Conservation (phyloP, 2,888 invertebrate species). For the Fissipunctia ypsillon region DNA sequence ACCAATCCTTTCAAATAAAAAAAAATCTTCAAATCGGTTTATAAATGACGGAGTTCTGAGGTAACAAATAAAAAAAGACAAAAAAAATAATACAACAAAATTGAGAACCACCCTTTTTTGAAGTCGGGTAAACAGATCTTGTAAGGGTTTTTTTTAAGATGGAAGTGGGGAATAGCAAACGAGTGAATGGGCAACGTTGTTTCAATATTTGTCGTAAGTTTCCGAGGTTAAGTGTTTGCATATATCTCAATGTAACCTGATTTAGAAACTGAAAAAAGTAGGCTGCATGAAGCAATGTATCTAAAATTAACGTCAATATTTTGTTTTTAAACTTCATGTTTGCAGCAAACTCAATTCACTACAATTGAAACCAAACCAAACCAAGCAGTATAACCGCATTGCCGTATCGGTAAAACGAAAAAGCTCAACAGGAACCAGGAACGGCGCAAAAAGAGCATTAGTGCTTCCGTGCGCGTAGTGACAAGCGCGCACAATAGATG, state of each 20-base stretch:
- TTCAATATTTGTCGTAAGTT: slow-evolving; percentile 14
- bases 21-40: no score
- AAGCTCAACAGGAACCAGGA: slow-evolving; percentile 32
- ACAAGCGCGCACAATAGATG: slow-evolving; percentile 70
- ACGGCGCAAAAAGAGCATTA: slow-evolving; percentile 64
- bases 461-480: slow-evolving; percentile 65
- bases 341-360: neutral
- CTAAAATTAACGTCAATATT: no score
- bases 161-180: neutral
- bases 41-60: no score
- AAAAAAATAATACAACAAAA: no score
- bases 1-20: no score
- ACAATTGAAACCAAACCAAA: slow-evolving; percentile 19
- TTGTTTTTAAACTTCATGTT: neutral
- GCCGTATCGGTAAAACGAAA: slow-evolving; percentile 58
- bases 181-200: neutral
- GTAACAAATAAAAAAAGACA: no score
- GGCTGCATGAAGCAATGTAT: neutral
- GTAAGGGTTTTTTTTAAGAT: slow-evolving; percentile 2
- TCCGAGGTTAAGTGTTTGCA: neutral
- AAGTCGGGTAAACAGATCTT: slow-evolving; percentile 25
- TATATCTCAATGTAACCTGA: neutral
- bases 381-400: slow-evolving; percentile 43
- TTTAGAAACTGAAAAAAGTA: neutral
- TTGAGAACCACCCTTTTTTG: no score